Percentiles rank a stretch among this genome's conserved stretches.
phyloP scores from a whole-genome alignment of 2,888 invertebrate species.

The Tinea pellionella region DNA sequence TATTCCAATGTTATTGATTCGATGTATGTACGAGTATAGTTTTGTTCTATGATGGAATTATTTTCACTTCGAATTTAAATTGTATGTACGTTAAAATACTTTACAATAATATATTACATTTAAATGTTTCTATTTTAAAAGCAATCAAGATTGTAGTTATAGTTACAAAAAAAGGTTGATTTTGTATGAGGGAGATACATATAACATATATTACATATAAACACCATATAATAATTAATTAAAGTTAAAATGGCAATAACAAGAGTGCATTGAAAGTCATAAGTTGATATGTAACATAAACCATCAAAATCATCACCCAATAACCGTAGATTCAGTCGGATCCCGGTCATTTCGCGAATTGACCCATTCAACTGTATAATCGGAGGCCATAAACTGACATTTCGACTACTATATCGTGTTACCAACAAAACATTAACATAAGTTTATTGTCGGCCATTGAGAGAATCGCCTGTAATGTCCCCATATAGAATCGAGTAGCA shows the following conservation, averaged over 20 bases:
- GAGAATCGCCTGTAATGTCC: conserved; percentile 9
- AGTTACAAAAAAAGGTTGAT: too few relatives aligned
- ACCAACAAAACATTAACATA: conserved; percentile 41
- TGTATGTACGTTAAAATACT: too few relatives aligned
- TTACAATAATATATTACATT: too few relatives aligned
- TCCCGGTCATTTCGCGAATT: conserved; percentile 14
- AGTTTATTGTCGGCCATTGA: conserved; percentile 39
- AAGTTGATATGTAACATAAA: neutral
- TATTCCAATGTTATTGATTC: conserved; percentile 11
- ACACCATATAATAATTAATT: too few relatives aligned
- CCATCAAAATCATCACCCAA: conserved; percentile 11
- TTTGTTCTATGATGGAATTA: neutral
- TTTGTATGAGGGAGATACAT: too few relatives aligned
- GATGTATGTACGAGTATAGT: neutral
- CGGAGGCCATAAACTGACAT: conserved; percentile 12
- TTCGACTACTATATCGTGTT: conserved; percentile 14
- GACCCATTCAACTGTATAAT: conserved; percentile 15
- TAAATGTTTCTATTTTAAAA: too few relatives aligned
- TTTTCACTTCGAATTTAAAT: too few relatives aligned
- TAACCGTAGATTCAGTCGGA: conserved; percentile 10
- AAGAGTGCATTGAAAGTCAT: neutral
- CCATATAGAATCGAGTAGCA: conserved; percentile 5
- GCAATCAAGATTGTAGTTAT: too few relatives aligned
- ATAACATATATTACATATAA: too few relatives aligned
- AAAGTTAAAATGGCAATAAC: neutral